These are phyloP conservation scores for Xiphorhynchus elegans DNA, from an alignment of 2,113 vertebrate genomes.

Conservation along the genomic window DNA sequence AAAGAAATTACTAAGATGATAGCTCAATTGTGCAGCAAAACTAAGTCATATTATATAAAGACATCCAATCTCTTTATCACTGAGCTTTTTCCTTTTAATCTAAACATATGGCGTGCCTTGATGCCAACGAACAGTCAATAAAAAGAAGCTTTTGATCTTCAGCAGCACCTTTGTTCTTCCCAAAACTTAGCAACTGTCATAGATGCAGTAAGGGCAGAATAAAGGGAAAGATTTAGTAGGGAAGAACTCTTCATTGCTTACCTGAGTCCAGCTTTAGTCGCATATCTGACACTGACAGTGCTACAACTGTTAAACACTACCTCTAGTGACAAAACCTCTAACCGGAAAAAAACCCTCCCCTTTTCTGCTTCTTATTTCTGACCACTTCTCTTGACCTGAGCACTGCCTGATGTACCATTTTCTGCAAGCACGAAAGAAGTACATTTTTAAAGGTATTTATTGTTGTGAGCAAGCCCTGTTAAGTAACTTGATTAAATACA, in stretches of 20 bases:
- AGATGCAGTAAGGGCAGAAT: neutral
- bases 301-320: neutral
- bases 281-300: neutral
- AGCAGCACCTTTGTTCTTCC: constrained; percentile 7
- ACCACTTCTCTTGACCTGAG: neutral
- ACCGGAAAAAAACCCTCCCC: neutral
- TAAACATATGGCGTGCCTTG: neutral
- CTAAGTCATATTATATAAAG: neutral
- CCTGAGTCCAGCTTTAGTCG: neutral
- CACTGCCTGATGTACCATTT: neutral
- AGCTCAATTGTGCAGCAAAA: constrained; percentile 1
- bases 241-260: neutral
- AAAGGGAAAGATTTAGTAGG: neutral
- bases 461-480: neutral
- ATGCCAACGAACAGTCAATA: neutral
- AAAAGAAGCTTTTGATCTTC: neutral
- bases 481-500: neutral
- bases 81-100: neutral
- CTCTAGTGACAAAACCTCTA: neutral
- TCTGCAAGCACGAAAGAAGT: neutral
- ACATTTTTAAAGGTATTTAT: neutral
- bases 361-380: neutral
- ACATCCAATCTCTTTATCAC: neutral
- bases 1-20: neutral
- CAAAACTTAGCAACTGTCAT: neutral